phyloP scores from a whole-genome alignment of 2,888 invertebrate species.

The Trypoxylon attenuatum region DNA sequence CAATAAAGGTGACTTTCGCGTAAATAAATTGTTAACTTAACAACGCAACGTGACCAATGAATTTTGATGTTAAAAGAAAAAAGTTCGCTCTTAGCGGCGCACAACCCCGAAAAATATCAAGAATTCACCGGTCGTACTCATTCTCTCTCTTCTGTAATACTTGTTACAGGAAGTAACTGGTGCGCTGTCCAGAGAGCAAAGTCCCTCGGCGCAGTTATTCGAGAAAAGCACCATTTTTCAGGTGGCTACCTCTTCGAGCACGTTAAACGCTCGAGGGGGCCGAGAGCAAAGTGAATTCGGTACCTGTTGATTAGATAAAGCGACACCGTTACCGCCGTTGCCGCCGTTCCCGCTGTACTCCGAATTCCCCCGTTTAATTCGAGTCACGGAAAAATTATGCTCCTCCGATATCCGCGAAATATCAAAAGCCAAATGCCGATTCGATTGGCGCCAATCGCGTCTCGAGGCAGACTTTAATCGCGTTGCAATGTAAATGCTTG shows the following conservation, averaged over 20 bases:
- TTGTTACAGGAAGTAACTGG: no score
- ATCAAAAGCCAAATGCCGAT: no score
- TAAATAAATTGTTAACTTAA: no score
- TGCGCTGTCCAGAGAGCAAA: no score
- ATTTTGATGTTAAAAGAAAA: no score
- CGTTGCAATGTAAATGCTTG: slow-evolving; percentile 31
- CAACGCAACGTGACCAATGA: no score
- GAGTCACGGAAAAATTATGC: slow-evolving; percentile 11
- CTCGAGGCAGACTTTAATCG: slow-evolving; percentile 16
- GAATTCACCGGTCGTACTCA: no score
- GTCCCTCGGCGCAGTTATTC: not conserved
- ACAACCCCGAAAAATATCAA: no score
- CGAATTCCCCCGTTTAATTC: slow-evolving; percentile 37
- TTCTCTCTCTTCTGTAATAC: no score
- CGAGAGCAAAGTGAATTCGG: slow-evolving; percentile 39
- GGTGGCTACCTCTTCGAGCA: slow-evolving; percentile 4
- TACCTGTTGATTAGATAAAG: slow-evolving; percentile 54
- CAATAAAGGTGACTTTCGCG: no score
- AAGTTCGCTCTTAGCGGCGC: no score
- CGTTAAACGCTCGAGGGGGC: slow-evolving; percentile 32
- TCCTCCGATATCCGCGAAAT: slow-evolving; percentile 2
- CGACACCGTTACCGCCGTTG: no score
- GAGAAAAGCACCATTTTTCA: not conserved
- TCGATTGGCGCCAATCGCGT: slow-evolving; percentile 17
- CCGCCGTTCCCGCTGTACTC: slow-evolving; percentile 22